Percentiles rank a stretch among this genome's conserved stretches.
Evolutionary conservation across 2,113 vertebrate genomes (phyloP).

Genomic region (Dermatemys mawii): DNA sequence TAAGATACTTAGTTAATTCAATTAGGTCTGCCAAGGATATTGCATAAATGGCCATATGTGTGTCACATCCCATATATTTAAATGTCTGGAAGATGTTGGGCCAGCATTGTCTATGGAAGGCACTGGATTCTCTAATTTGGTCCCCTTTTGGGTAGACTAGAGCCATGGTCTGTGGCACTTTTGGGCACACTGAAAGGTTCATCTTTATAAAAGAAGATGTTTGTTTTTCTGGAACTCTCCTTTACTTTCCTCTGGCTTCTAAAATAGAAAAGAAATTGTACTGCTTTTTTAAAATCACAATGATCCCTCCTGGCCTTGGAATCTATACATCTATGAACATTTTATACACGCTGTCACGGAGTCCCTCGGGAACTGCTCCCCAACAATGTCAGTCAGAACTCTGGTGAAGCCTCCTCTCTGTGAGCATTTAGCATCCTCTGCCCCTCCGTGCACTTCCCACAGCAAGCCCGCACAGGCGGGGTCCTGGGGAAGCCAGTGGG

Average conservation of each 20-base stretch:
- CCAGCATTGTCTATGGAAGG: background rate
- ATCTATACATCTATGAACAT: background rate
- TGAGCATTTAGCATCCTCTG: no score
- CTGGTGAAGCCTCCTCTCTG: no score
- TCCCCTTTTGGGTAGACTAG: background rate
- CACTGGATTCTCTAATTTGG: background rate
- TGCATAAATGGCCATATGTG: no score
- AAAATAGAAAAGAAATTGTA: background rate
- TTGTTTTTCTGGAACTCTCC: background rate
- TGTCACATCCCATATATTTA: no score
- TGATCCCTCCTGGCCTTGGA: background rate
- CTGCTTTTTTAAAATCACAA: background rate
- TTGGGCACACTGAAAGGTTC: background rate
- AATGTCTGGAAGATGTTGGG: background rate
- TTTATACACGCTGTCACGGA: no score
- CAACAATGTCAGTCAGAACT: no score
- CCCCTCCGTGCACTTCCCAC: no score
- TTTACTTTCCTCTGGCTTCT: background rate
- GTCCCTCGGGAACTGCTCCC: no score
- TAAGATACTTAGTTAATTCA: no score
- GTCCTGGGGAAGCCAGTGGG: no score
- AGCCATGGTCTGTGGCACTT: background rate
- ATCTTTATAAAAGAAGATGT: background rate
- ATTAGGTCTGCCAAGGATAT: no score
- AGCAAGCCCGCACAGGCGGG: no score